Conservation (phyloP, 2,888 invertebrate genomes). For the Drosophila monieri region DNA sequence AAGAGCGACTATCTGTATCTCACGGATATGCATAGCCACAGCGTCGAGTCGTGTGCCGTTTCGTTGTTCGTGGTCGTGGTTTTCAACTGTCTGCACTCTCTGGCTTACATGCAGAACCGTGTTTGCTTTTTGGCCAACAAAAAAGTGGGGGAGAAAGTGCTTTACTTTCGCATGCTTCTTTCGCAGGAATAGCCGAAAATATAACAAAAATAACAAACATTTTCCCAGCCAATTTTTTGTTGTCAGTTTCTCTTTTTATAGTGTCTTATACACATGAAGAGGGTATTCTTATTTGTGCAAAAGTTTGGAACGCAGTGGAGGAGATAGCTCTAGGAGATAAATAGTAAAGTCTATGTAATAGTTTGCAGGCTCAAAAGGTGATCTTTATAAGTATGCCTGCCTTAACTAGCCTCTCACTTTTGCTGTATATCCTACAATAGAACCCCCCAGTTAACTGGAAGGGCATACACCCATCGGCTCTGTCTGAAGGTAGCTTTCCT, state of each 20-base stretch:
- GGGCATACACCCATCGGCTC: too few relatives aligned
- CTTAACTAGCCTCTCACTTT: too few relatives aligned
- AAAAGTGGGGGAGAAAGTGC: slow-evolving; percentile 38
- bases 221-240: slow-evolving; percentile 43
- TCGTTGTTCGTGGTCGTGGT: slow-evolving; percentile 8
- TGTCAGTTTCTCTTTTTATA: not conserved
- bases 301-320: too few relatives aligned
- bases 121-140: slow-evolving; percentile 23
- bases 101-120: slow-evolving; percentile 21
- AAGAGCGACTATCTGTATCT: slow-evolving; percentile 29
- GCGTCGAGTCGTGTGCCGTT: slow-evolving; percentile 14
- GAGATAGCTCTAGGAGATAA: too few relatives aligned
- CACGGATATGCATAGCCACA: slow-evolving; percentile 28
- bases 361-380: too few relatives aligned
- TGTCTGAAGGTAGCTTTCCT: slow-evolving; percentile 7
- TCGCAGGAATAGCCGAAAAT: slow-evolving; percentile 13
- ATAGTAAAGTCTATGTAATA: too few relatives aligned
- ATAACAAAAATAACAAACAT: slow-evolving; percentile 20
- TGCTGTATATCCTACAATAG: too few relatives aligned
- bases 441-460: too few relatives aligned
- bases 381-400: too few relatives aligned
- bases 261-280: not conserved
- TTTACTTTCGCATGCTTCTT: slow-evolving; percentile 31
- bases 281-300: too few relatives aligned
- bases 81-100: slow-evolving; percentile 14